Conservation (phyloP, 2,888 invertebrate genomes). For the Diadromus collaris region DNA sequence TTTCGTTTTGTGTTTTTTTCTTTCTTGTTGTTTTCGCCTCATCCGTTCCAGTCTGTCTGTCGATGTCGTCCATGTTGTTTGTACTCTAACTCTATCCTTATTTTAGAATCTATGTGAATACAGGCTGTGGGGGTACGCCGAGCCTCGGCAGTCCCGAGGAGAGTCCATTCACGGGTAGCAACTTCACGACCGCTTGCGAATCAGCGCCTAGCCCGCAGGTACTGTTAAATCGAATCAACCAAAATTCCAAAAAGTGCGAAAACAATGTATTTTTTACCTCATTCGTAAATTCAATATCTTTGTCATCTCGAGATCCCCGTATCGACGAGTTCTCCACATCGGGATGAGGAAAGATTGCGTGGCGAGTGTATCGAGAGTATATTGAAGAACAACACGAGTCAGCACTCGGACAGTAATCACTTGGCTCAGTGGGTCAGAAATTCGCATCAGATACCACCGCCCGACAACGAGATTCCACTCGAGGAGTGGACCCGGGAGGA, state of each 20-base stretch:
- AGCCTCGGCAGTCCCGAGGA: conserved; percentile 90
- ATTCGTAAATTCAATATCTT: background rate
- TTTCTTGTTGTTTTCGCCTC: conserved; percentile 26
- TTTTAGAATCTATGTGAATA: conserved; percentile 91
- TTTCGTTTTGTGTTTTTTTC: background rate
- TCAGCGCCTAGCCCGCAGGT: conserved; percentile 75
- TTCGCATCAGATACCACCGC: conserved; percentile 77
- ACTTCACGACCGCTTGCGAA: conserved; percentile 68
- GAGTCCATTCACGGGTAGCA: conserved; percentile 68
- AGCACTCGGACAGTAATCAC: conserved; percentile 71
- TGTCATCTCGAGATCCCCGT: conserved; percentile 47
- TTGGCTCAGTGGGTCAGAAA: conserved; percentile 78
- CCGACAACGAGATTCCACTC: conserved; percentile 74
- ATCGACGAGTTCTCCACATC: conserved; percentile 58
- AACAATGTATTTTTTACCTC: background rate
- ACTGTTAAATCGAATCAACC: conserved; percentile 55
- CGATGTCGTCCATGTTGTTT: conserved; percentile 55
- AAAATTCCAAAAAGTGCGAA: background rate
- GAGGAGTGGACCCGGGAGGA: conserved; percentile 78
- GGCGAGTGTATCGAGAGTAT: conserved; percentile 64
- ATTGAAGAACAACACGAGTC: conserved; percentile 59
- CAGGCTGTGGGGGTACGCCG: conserved; percentile 89
- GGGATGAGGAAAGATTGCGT: conserved; percentile 56
- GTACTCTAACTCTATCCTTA: conserved; percentile 61
- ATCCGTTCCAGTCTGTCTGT: conserved; percentile 49